phyloP scores from a whole-genome alignment of 2,888 invertebrate genomes.

The Melieria picta region DNA sequence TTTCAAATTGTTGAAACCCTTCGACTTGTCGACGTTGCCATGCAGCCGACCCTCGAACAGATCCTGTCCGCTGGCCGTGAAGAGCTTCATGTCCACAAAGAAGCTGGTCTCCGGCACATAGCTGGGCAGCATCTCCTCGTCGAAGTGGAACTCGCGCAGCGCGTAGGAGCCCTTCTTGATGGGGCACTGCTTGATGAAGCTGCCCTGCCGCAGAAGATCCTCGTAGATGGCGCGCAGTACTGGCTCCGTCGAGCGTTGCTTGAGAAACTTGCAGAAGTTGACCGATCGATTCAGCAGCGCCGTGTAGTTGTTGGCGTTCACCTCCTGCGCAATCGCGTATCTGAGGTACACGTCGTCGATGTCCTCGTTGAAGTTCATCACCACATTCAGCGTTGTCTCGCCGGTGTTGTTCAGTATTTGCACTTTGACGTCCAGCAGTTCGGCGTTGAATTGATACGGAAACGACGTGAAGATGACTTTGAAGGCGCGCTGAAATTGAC shows the following conservation, averaged over 20 bases:
- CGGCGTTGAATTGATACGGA: conserved; percentile 50
- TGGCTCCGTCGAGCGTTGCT: conserved; percentile 51
- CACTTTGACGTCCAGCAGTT: conserved; percentile 49
- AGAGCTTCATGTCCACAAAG: conserved; percentile 44
- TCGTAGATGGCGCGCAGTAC: conserved; percentile 51
- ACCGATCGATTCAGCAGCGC: conserved; percentile 47
- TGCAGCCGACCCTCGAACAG: conserved; percentile 51
- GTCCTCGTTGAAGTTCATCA: conserved; percentile 47
- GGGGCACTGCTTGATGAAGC: conserved; percentile 55
- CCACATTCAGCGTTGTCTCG: conserved; percentile 46
- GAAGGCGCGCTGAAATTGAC: conserved; percentile 54
- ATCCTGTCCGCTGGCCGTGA: conserved; percentile 38
- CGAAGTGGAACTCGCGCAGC: conserved; percentile 51
- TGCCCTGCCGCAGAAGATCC: conserved; percentile 54
- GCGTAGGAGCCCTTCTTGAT: conserved; percentile 52
- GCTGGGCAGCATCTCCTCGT: conserved; percentile 60
- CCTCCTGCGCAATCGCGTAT: conserved; percentile 49
- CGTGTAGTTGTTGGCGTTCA: conserved; percentile 50
- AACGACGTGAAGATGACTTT: conserved; percentile 53
- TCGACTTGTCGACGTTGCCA: conserved; percentile 60
- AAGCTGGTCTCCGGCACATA: conserved; percentile 58
- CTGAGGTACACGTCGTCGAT: conserved; percentile 52
- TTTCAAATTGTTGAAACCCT: conserved; percentile 62
- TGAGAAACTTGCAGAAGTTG: conserved; percentile 57
- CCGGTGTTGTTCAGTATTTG: conserved; percentile 51